Conservation (phyloP, 2,113 vertebrate species). For the Pteropus alecto region DNA sequence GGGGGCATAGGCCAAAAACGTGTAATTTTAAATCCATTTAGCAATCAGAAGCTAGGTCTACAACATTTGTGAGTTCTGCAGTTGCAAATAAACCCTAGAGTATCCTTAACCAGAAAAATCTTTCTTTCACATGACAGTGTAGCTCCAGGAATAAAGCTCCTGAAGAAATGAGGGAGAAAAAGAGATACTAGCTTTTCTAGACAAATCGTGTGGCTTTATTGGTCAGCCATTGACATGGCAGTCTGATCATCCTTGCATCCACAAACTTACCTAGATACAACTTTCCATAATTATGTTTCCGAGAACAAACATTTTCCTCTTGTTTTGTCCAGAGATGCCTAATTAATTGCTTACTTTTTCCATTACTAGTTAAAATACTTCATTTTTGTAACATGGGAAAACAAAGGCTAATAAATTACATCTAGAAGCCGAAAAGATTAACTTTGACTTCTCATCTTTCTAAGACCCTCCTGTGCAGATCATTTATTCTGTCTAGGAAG, state of each 20-base stretch:
- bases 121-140: not conserved
- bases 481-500: not conserved
- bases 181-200: not conserved
- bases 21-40: not conserved
- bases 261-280: not conserved
- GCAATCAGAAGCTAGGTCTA: not conserved
- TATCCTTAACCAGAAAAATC: not conserved
- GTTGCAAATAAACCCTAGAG: slow-evolving; percentile 2
- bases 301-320: not conserved
- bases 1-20: not conserved
- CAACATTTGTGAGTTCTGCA: not conserved
- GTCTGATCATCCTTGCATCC: not conserved
- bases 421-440: not conserved
- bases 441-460: not conserved
- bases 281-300: not conserved
- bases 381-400: slow-evolving; percentile 1
- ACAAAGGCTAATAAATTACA: not conserved
- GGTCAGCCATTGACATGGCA: not conserved
- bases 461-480: not conserved
- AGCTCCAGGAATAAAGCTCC: slow-evolving; percentile 2
- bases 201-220: not conserved
- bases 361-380: slow-evolving; percentile 7
- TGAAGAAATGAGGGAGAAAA: not conserved
- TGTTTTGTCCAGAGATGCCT: slow-evolving; percentile 8
- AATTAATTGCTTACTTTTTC: not conserved